phyloP scores from a whole-genome alignment of 2,113 vertebrate species.

The Erythrolamprus reginae region DNA sequence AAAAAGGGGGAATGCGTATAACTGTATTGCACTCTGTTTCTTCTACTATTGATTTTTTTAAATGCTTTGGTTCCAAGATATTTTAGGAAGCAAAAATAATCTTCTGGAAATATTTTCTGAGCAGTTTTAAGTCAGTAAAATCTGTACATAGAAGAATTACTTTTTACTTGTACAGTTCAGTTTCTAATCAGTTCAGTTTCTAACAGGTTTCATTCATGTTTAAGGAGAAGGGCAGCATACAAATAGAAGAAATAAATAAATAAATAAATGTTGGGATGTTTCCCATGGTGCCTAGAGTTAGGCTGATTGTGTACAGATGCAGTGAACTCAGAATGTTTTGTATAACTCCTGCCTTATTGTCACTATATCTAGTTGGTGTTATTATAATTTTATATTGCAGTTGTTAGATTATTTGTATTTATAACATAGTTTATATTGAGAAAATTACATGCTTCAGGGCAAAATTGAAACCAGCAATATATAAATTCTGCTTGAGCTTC shows the following conservation, averaged over 20 bases:
- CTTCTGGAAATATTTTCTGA: not conserved
- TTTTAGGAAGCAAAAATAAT: not conserved
- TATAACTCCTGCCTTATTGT: not conserved
- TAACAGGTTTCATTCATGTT: not conserved
- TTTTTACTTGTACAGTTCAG: not conserved
- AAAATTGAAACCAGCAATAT: not conserved
- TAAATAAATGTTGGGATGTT: too few relatives aligned
- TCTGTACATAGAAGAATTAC: not conserved
- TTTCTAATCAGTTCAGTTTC: not conserved
- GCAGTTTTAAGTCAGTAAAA: not conserved
- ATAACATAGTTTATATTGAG: not conserved
- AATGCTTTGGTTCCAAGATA: not conserved
- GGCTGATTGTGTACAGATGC: not conserved
- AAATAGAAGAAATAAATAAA: too few relatives aligned
- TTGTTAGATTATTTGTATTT: not conserved
- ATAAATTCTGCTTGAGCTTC: not conserved
- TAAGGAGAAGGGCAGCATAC: too few relatives aligned
- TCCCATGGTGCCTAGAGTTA: not conserved
- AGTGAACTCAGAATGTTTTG: not conserved
- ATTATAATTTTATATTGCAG: not conserved
- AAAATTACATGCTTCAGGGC: not conserved
- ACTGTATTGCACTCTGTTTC: not conserved
- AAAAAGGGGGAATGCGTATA: not conserved
- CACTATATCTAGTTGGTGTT: not conserved
- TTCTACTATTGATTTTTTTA: not conserved